phyloP scores from a whole-genome alignment of 2,113 vertebrate genomes.

The Ahaetulla prasina region DNA sequence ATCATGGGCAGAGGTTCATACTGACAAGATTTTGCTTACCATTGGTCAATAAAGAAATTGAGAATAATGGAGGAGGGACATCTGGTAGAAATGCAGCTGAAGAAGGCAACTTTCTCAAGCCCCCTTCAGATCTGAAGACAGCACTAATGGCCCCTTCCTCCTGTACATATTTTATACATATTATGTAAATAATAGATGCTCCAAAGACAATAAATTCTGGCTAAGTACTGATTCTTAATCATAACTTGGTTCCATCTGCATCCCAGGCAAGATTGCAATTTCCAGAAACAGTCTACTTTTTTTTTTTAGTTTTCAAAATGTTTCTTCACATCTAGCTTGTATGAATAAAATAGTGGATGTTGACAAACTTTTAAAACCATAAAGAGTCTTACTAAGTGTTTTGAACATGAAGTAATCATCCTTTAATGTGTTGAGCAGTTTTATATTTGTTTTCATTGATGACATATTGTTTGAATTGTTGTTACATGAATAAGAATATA shows the following conservation, averaged over 20 bases:
- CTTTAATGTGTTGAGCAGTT: background rate
- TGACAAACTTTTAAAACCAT: background rate
- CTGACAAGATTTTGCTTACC: background rate
- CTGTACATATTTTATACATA: background rate
- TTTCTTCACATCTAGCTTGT: background rate
- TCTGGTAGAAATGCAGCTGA: background rate
- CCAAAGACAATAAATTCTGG: background rate
- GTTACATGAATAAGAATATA: background rate
- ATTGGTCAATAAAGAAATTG: background rate
- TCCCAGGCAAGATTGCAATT: background rate
- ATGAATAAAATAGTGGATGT: background rate
- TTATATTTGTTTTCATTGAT: background rate
- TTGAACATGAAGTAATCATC: background rate
- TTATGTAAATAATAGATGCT: background rate
- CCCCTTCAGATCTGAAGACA: background rate
- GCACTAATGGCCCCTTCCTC: background rate
- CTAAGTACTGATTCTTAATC: background rate
- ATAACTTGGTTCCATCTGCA: background rate
- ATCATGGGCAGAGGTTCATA: background rate
- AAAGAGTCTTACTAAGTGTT: background rate
- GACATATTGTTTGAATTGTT: background rate
- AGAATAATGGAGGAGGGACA: background rate
- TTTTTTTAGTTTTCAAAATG: background rate
- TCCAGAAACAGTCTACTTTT: background rate
- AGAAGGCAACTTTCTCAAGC: background rate